These are phyloP conservation scores for Anolis sagrei DNA, from an alignment of 2,113 vertebrate species.

Conservation along the genomic window DNA sequence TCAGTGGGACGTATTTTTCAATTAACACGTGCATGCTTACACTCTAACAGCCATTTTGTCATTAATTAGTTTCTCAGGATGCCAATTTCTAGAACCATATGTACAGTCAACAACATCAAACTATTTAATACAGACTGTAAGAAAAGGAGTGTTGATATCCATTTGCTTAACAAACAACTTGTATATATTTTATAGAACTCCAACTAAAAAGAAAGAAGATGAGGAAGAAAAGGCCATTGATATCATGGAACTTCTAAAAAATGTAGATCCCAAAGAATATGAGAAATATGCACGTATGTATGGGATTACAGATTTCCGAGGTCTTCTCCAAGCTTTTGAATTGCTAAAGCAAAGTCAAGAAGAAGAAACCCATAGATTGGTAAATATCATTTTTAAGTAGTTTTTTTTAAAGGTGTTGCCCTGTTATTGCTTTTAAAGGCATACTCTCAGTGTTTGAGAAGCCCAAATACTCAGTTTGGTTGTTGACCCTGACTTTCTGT, in stretches of 20 bases:
- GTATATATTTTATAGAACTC: constrained; percentile 81
- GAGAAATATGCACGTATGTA: constrained; percentile 99
- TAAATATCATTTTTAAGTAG: constrained; percentile 58
- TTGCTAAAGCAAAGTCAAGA: constrained; percentile 89
- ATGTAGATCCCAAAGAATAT: constrained; percentile 98
- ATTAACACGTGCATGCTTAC: background rate
- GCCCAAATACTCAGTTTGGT: background rate
- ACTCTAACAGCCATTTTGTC: background rate
- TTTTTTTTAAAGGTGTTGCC: background rate
- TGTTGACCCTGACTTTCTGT: background rate
- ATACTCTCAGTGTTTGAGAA: fast-evolving
- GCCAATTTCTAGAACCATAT: background rate
- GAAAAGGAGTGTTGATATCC: background rate
- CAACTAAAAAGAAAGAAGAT: constrained; percentile 89
- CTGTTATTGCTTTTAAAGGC: fast-evolving
- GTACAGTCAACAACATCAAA: background rate
- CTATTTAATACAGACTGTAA: constrained; percentile 23
- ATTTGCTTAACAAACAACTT: constrained; percentile 28
- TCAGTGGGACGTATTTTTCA: background rate
- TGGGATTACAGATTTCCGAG: constrained; percentile 97
- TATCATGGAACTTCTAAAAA: constrained; percentile 96
- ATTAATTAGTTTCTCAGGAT: background rate
- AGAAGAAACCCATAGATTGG: constrained; percentile 90
- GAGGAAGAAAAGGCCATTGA: constrained; percentile 92
- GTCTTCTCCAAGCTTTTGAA: constrained; percentile 96